A percentile compares a stretch with the other conserved stretches of the same genome.
These are phyloP conservation scores for Chesias legatella DNA, from an alignment of 2,888 invertebrate species.

Conservation along the genomic window DNA sequence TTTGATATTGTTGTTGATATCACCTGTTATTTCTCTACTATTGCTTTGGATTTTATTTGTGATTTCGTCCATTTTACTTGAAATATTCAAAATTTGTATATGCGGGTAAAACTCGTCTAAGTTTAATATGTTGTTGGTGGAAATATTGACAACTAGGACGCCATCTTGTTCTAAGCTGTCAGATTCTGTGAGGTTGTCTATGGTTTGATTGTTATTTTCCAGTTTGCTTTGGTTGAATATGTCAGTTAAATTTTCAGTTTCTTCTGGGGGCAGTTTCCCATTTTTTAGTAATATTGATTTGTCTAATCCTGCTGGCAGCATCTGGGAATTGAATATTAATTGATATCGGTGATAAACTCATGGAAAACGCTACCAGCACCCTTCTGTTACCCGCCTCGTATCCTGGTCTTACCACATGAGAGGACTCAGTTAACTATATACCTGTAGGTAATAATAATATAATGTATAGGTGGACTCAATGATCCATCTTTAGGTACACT, in stretches of 20 bases:
- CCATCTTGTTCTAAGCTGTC: constrained; percentile 76
- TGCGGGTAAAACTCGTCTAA: constrained; percentile 67
- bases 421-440: no score
- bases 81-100: constrained; percentile 60
- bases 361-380: no score
- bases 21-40: constrained; percentile 76
- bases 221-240: constrained; percentile 44
- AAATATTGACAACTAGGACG: constrained; percentile 70
- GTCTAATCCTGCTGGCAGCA: constrained; percentile 64
- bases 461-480: no score
- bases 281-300: constrained; percentile 67
- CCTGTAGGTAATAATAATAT: no score
- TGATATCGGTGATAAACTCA: no score
- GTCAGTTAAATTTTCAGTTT: constrained; percentile 48
- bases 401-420: no score
- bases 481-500: no score
- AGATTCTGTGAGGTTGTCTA: constrained; percentile 70
- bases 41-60: constrained; percentile 79
- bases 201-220: constrained; percentile 50
- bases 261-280: constrained; percentile 63
- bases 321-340: constrained; percentile 43
- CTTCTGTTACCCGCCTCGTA: no score
- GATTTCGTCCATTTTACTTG: constrained; percentile 70
- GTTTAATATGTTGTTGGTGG: constrained; percentile 69
- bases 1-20: constrained; percentile 68